Base-by-base conservation (phyloP, 92 coral and sea anemone species). In the Porites lobata region DNA sequence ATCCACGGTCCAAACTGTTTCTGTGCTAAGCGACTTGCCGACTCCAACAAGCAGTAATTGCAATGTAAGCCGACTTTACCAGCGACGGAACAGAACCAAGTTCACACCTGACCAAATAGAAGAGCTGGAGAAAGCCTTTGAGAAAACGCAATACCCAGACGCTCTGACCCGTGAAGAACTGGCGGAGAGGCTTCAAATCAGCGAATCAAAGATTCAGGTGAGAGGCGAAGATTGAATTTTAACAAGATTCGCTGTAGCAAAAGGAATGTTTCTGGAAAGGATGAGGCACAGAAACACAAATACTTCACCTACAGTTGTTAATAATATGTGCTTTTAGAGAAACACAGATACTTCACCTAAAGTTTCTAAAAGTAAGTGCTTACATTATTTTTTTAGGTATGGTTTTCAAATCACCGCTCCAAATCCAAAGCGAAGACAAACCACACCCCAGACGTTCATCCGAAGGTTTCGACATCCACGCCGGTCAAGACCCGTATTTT, bases 381-480 rank as follows among this genome's bases (percentile, higher is more conserved):
- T 77, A 2, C n/a, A 52, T 53, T 56, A 9, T 29, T 18, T 57
- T 61, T 76, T 50, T 50, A 95, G 98, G 96, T 95, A 11, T 95
- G 98, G 98, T 95, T 95, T 73, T 93, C 98, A 20, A 95, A 95
- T 85, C 83, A 95, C 72, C 90, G 98, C 43, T 95, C 98, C 50
- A 95, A 95, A 77, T 95, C 94, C 9, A 94, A 92, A 83, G 57
- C 67, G 54, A 79, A 75, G 85, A 81, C 85, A 63, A 64, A 80
- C 24, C 91, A 81, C 53, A 88, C 66, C 38, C 56, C 91, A 67
- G 91, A 79, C 29, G 69, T 18, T 11, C 62, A 59, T 78, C 47
- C 80, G 59, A 19, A 26, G 7, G 69, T 82, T 9, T 84, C 50
- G 20, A 20, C 51, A 9, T 32, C 86, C 11, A 43, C 72, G 53